Base-by-base conservation (phyloP, 1,140 invertebrate species). In the Caenorhabditis latens region DNA sequence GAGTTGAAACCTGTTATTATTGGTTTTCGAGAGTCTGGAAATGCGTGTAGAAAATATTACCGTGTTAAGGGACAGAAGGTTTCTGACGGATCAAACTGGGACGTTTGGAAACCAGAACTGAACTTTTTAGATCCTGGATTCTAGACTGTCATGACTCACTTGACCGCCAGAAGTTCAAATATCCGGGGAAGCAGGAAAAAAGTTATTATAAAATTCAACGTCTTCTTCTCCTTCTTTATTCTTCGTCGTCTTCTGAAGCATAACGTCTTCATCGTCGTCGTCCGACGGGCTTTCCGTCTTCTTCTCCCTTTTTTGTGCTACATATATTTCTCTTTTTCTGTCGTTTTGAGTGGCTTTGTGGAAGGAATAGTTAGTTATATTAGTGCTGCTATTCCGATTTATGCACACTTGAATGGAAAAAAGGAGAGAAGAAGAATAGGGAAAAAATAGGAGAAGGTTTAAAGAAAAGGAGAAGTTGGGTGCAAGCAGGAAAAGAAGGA, bases 381-480 rank as follows among this genome's bases (percentile, higher is more conserved):
- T 79, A 79, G 71, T 50, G 71, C 71, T 32, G 14, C n/a, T 63
- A 21, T 24, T n/a, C 7, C 71, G 71, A 79, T 79, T 79, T 79
- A 79, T 79, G 71, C 71, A 79, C 71, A 79, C 71, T 79, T 79
- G 71, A n/a, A 42, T 79, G 71, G 46, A 79, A 50, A 79, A 40
- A 79, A 71, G 42, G 46, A 65, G 21, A 71, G 43, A 21, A 71
- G 43, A 46, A 43, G 43, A 58, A 58, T 71, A 42, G 43, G n/a
- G 42, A n/a, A 79, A n/a, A 40, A 63, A 63, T 21, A 63, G 32
- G 32, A 63, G 46, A 14, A 6, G 16, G 65, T 46, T 43, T 13
- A 13, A 46, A 48, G 24, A n/a, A 21, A 71, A 48, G 9, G n/a
- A n/a, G 13, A 9, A 19, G 4, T 43, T 19, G 40, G 42, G 65